Evolutionary conservation across 1,140 invertebrate genomes (phyloP).

Genomic region (Orchesella cincta): DNA sequence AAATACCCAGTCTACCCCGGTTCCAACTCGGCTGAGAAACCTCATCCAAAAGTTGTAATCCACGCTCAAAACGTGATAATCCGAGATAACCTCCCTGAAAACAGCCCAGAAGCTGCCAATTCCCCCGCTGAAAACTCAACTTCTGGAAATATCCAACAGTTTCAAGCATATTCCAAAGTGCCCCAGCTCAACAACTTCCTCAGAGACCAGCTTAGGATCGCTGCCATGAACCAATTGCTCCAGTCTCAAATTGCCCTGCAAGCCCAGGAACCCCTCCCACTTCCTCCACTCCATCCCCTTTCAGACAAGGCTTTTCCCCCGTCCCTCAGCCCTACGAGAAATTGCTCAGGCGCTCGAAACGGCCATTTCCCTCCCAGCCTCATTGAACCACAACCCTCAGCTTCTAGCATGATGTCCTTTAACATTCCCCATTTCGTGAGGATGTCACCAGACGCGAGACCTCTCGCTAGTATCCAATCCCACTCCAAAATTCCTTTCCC

Average conservation of each 20-base stretch:
- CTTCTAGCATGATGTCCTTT: background rate
- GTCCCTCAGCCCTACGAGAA: background rate
- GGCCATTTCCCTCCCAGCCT: background rate
- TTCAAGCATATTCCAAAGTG: background rate
- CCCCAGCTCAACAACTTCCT: background rate
- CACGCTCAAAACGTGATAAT: conserved; percentile 19
- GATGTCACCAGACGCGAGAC: background rate
- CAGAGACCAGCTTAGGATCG: background rate
- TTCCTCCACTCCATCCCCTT: no score
- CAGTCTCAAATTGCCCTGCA: background rate
- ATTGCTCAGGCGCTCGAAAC: background rate
- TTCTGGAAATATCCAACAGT: background rate
- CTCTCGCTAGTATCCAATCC: background rate
- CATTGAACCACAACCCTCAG: background rate
- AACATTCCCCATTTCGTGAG: background rate
- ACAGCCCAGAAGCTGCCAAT: background rate
- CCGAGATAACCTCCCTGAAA: background rate
- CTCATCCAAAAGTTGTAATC: background rate
- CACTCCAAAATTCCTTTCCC: background rate
- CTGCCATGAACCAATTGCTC: background rate
- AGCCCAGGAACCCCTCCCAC: background rate
- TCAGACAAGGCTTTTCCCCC: background rate
- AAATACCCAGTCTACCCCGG: background rate
- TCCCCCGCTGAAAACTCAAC: no score
- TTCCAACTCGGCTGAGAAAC: background rate